Evolutionary conservation across 1,140 invertebrate species (phyloP).

Genomic region (Drosophila bocki): DNA sequence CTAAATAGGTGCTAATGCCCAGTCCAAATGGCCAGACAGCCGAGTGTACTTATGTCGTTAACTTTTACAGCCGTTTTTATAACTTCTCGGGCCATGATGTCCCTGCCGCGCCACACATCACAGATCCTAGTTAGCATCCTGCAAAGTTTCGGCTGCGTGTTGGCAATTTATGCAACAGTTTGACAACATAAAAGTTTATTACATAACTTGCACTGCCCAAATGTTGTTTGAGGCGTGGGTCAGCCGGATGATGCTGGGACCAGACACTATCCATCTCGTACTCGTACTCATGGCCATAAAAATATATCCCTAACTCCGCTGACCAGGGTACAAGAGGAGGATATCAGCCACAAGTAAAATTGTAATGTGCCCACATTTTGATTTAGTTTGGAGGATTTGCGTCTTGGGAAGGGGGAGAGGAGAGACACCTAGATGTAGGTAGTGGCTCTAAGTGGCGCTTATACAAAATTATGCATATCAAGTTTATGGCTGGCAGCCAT

Average conservation of each 20-base stretch:
- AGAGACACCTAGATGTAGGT: constrained; percentile 16
- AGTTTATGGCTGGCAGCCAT: constrained; percentile 67
- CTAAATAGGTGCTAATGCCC: constrained; percentile 72
- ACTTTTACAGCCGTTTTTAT: constrained; percentile 57
- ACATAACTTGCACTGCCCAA: constrained; percentile 65
- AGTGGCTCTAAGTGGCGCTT: constrained; percentile 61
- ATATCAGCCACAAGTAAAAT: constrained; percentile 44
- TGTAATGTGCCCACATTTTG: constrained; percentile 71
- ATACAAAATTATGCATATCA: constrained; percentile 78
- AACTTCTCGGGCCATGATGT: constrained; percentile 43
- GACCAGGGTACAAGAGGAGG: constrained; percentile 7
- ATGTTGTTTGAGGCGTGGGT: constrained; percentile 10
- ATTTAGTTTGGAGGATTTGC: constrained; percentile 53
- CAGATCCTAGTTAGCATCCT: constrained; percentile 51
- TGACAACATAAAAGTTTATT: constrained; percentile 78
- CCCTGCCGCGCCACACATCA: constrained; percentile 9
- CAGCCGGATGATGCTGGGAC: constrained; percentile 18
- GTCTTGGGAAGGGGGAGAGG: not conserved
- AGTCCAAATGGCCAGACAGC: constrained; percentile 43
- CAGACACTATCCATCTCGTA: constrained; percentile 45
- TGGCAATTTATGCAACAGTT: constrained; percentile 80
- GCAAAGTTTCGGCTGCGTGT: constrained; percentile 54
- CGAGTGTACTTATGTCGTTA: constrained; percentile 50
- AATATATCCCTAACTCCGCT: constrained; percentile 32
- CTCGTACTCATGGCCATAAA: constrained; percentile 60